Conservation (phyloP, 1,140 invertebrate species). For the Papilio helenus region DNA sequence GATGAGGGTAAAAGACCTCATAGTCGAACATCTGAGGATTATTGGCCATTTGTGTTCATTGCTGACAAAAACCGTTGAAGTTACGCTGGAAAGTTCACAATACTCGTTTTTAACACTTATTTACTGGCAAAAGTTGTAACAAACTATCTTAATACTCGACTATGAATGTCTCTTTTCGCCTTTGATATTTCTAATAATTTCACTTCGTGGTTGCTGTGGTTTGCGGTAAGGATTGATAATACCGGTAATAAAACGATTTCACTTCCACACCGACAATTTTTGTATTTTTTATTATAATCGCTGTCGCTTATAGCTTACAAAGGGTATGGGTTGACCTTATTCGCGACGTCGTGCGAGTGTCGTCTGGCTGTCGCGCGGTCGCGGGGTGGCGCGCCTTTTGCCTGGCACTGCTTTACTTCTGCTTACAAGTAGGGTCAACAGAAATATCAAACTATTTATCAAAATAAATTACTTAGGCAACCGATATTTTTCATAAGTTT, state of each 20-base stretch:
- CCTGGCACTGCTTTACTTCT: slow-evolving; percentile 65
- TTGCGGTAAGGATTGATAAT: not conserved
- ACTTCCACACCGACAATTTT: not conserved
- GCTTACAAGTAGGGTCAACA: slow-evolving; percentile 50
- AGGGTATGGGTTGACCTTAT: slow-evolving; percentile 74
- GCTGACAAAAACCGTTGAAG: no score
- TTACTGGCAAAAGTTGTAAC: no score
- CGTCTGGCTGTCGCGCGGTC: slow-evolving; percentile 61
- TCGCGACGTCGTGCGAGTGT: slow-evolving; percentile 78
- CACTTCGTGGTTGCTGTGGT: not conserved
- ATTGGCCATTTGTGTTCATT: no score
- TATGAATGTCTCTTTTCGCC: not conserved
- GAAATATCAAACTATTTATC: slow-evolving; percentile 46
- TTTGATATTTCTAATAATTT: not conserved
- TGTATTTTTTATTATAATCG: not conserved
- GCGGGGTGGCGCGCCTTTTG: slow-evolving; percentile 58
- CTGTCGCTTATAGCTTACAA: slow-evolving; percentile 41
- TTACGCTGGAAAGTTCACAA: no score
- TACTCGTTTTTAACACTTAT: no score
- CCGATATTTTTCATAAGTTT: not conserved
- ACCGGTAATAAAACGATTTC: not conserved
- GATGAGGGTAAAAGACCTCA: not conserved
- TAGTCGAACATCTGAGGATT: not conserved
- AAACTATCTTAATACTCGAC: no score
- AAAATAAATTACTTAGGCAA: slow-evolving; percentile 27